Evolutionary conservation across 2,113 vertebrate species (phyloP).

Genomic region (Seriola rivoliana): DNA sequence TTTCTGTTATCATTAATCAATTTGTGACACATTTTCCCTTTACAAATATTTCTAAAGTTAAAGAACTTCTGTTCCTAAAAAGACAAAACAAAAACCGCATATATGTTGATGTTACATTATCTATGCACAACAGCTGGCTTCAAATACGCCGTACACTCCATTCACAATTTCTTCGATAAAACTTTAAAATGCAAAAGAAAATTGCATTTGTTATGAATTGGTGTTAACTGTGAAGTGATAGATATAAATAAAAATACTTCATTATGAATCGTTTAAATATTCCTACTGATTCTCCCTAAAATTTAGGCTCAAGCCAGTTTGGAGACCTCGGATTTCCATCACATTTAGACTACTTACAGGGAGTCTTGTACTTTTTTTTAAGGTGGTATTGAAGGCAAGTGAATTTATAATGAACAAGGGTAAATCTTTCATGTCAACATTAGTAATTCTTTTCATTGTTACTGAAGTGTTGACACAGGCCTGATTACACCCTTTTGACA

Average conservation of each 20-base stretch:
- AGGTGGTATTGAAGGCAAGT: neutral
- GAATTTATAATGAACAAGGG: neutral
- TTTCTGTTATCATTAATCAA: neutral
- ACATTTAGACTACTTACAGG: neutral
- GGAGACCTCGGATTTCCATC: neutral
- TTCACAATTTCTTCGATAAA: neutral
- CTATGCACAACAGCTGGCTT: neutral
- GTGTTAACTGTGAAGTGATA: neutral
- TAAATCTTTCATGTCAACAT: constrained; percentile 1
- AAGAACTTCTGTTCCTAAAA: neutral
- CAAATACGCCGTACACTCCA: neutral
- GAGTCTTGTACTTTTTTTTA: neutral
- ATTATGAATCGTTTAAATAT: neutral
- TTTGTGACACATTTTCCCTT: neutral
- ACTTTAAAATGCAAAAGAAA: neutral
- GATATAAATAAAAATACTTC: neutral
- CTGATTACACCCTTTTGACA: constrained; percentile 35
- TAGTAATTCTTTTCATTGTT: constrained; percentile 14
- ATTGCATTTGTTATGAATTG: neutral
- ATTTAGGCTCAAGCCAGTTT: neutral
- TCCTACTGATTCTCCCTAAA: neutral
- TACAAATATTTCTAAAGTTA: neutral
- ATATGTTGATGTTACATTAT: constrained; percentile 1
- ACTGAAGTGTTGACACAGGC: constrained; percentile 55
- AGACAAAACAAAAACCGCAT: neutral